phyloP scores from a whole-genome alignment of 2,797 vertebrate species.

The Crax fasciolata region DNA sequence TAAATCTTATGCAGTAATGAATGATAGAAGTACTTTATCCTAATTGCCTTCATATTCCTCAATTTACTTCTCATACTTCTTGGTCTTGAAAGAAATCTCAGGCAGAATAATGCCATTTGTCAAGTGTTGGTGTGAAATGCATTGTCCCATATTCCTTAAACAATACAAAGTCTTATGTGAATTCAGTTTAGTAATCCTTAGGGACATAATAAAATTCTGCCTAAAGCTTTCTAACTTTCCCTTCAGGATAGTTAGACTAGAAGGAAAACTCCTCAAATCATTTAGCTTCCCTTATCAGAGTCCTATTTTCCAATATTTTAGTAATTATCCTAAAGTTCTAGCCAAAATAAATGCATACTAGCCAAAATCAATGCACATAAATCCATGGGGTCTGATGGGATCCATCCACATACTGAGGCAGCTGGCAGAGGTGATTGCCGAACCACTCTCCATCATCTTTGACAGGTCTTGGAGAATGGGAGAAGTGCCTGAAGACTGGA shows the following conservation, averaged over 20 bases:
- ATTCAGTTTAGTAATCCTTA: not conserved
- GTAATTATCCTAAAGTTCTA: not conserved
- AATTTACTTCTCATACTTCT: not conserved
- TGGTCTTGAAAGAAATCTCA: not conserved
- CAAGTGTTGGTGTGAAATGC: not conserved
- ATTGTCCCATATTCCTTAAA: not conserved
- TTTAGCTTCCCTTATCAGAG: not conserved
- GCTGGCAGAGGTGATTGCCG: too few species aligned
- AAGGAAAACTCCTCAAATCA: not conserved
- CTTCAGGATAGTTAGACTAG: not conserved
- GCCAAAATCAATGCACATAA: too few species aligned
- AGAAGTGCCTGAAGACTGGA: too few species aligned
- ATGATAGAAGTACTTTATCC: not conserved
- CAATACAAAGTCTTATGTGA: not conserved
- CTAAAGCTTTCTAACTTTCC: not conserved
- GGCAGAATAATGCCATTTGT: not conserved
- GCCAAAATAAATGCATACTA: too few species aligned
- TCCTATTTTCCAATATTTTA: not conserved
- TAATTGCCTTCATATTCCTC: not conserved
- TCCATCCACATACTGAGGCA: too few species aligned
- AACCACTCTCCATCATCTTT: too few species aligned
- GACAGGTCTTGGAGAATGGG: too few species aligned
- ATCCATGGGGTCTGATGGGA: too few species aligned
- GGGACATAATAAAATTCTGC: not conserved
- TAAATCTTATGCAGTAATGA: not conserved